These are phyloP conservation scores for Cantharis rustica DNA, from an alignment of 2,888 invertebrate species.

Conservation along the genomic window DNA sequence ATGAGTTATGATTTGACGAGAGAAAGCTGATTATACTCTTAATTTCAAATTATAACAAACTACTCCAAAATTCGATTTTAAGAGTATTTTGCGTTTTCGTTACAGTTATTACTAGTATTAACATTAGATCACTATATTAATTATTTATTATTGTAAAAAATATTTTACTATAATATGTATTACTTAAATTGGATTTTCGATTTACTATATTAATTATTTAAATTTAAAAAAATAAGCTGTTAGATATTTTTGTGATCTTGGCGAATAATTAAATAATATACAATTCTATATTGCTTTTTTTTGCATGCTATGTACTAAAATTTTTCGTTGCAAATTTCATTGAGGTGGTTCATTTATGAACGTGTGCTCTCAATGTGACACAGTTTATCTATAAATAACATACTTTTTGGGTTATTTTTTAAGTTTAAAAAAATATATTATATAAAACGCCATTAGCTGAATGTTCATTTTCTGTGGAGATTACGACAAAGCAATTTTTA, in stretches of 20 bases:
- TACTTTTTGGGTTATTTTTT: background rate
- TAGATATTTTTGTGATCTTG: background rate
- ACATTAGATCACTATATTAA: background rate
- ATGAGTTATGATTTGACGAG: background rate
- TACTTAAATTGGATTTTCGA: too few relatives aligned
- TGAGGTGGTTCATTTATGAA: background rate
- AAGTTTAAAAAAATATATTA: background rate
- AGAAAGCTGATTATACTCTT: background rate
- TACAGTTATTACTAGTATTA: background rate
- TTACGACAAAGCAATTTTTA: too few relatives aligned
- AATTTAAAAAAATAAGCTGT: background rate
- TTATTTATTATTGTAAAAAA: background rate
- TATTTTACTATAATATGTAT: background rate
- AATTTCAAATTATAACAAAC: background rate
- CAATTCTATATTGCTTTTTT: background rate
- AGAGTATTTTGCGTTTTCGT: background rate
- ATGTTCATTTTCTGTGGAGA: too few relatives aligned
- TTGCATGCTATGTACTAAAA: background rate
- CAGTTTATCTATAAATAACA: background rate
- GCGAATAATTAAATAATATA: background rate
- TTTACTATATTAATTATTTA: too few relatives aligned
- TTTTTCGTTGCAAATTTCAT: background rate
- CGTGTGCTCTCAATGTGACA: background rate
- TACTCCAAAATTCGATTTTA: background rate
- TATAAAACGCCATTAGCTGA: background rate